phyloP scores from a whole-genome alignment of 2,113 vertebrate species.

The Ptychochromis oligacanthus region DNA sequence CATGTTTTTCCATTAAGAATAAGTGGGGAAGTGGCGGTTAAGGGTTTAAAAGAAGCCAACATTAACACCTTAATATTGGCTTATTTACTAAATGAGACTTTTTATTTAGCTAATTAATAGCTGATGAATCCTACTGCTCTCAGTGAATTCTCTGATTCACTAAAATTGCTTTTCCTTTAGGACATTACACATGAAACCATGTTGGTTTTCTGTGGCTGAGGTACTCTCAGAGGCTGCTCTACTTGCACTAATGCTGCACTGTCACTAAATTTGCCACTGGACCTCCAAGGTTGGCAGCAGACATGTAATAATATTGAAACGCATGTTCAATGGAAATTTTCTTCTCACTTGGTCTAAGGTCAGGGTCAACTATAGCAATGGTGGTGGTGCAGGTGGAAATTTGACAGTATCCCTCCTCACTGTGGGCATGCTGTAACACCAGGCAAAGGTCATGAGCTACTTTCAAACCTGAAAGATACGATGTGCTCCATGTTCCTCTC shows the following conservation, averaged over 20 bases:
- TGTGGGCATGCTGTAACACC: background rate
- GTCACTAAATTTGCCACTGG: background rate
- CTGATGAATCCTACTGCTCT: background rate
- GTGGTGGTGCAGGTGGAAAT: slow-evolving; percentile 10
- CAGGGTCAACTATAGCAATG: background rate
- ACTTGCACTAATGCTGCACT: background rate
- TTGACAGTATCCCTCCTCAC: background rate
- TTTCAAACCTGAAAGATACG: slow-evolving; percentile 15
- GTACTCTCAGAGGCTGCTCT: background rate
- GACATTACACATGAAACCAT: background rate
- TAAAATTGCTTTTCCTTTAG: background rate
- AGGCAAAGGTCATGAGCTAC: slow-evolving; percentile 6
- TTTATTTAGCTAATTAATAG: slow-evolving; percentile 2
- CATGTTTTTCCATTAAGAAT: no score
- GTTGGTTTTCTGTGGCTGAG: background rate
- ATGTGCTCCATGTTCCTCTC: background rate
- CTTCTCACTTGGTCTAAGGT: slow-evolving; percentile 7
- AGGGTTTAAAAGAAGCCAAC: background rate
- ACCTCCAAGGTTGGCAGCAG: background rate
- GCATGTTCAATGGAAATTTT: slow-evolving; percentile 2
- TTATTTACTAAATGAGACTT: background rate
- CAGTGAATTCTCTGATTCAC: background rate
- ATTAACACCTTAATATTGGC: background rate
- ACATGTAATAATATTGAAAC: background rate
- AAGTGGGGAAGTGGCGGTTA: background rate